phyloP scores from a whole-genome alignment of 2,797 vertebrate species.

The Margarornis squamiger region DNA sequence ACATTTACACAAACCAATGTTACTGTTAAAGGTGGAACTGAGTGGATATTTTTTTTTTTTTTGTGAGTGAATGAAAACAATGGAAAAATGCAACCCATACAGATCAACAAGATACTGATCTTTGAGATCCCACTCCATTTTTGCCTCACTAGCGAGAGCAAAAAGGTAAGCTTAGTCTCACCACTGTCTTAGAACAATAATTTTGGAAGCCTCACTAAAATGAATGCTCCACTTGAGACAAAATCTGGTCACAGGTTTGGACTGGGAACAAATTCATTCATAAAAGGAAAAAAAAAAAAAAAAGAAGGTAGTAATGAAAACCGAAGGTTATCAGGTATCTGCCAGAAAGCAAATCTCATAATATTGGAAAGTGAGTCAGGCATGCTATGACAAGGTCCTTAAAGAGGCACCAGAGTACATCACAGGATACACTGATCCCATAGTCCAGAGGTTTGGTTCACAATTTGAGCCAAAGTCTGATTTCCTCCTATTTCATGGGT shows the following conservation, averaged over 20 bases:
- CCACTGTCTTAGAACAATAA: background rate
- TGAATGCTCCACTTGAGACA: background rate
- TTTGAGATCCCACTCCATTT: background rate
- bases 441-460: background rate
- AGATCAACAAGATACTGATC: background rate
- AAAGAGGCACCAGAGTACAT: background rate
- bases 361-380: background rate
- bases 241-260: background rate
- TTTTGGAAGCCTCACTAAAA: background rate
- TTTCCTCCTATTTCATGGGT: background rate
- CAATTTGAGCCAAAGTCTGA: background rate
- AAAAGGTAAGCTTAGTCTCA: background rate
- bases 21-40: background rate
- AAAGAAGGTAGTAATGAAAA: background rate
- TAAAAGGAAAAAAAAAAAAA: background rate
- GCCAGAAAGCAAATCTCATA: background rate
- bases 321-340: background rate
- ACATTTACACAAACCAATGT: background rate
- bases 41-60: background rate
- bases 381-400: background rate
- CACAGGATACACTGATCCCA: background rate
- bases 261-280: background rate
- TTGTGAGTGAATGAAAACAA: background rate
- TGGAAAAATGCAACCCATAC: background rate
- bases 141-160: background rate